A percentile compares a stretch with the other conserved stretches of the same genome.
These are phyloP conservation scores for Conus canariensis DNA, from an alignment of 2,888 invertebrate genomes.

Conservation along the genomic window DNA sequence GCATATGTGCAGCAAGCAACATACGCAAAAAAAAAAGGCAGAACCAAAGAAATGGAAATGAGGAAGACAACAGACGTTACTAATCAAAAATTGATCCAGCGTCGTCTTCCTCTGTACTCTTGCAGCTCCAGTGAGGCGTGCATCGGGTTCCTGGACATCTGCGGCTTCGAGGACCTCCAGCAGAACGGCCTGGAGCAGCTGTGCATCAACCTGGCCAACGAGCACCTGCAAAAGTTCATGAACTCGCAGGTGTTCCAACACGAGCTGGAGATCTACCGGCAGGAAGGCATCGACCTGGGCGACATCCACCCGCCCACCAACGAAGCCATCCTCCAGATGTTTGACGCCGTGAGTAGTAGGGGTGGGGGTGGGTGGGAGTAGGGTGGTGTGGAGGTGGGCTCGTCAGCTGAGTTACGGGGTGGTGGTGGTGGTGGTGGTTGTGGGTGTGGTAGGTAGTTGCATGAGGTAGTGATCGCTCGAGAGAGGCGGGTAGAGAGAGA, in stretches of 20 bases:
- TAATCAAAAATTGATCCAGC: no score
- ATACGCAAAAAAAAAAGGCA: no score
- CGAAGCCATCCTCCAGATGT: slow-evolving; percentile 62
- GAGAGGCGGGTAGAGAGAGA: not conserved
- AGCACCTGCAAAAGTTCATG: slow-evolving; percentile 69
- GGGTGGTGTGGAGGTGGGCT: not conserved
- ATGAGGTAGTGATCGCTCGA: not conserved
- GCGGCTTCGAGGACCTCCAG: slow-evolving; percentile 73
- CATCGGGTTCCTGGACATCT: slow-evolving; percentile 74
- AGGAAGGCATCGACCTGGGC: slow-evolving; percentile 57
- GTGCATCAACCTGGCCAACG: slow-evolving; percentile 73
- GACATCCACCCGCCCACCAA: slow-evolving; percentile 66
- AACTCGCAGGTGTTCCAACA: slow-evolving; percentile 61
- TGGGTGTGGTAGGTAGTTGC: no score
- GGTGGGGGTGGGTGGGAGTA: not conserved
- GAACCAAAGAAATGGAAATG: no score
- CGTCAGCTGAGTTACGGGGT: no score
- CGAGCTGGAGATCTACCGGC: slow-evolving; percentile 59
- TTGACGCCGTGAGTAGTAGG: slow-evolving; percentile 55
- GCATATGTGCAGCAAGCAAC: no score
- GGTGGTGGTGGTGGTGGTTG: no score
- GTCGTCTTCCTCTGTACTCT: not conserved
- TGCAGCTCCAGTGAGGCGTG: not conserved
- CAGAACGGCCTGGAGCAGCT: slow-evolving; percentile 74
- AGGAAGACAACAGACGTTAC: no score